Percentiles rank a stretch among this genome's conserved stretches.
Evolutionary conservation across 2,888 invertebrate genomes (phyloP).

Genomic region (Xestia xanthographa): DNA sequence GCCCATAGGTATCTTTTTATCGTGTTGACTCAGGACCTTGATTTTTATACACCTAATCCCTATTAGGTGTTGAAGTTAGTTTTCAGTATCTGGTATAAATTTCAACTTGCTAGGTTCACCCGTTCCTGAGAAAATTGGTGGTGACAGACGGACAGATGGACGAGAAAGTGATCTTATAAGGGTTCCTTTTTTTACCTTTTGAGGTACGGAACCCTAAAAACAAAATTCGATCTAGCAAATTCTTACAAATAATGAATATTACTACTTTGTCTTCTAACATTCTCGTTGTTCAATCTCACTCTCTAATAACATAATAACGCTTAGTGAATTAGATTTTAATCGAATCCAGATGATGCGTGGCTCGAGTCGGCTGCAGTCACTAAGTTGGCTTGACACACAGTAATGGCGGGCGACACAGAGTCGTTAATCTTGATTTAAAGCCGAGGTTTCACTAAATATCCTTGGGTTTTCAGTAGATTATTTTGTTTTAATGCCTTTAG

Average conservation of each 20-base stretch:
- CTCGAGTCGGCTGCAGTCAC: constrained; percentile 52
- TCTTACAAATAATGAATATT: not conserved
- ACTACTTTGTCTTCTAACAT: constrained; percentile 7
- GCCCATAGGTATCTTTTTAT: too few species aligned
- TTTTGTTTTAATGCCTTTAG: constrained; percentile 22
- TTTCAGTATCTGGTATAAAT: too few species aligned
- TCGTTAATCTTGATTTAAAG: constrained; percentile 68
- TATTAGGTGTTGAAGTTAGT: too few species aligned
- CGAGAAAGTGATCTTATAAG: too few species aligned
- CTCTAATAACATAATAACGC: constrained; percentile 47
- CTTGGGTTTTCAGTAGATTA: constrained; percentile 21
- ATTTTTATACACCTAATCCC: too few species aligned
- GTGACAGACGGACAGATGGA: too few species aligned
- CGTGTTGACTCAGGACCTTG: too few species aligned
- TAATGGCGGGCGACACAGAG: constrained; percentile 62
- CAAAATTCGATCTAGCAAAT: not conserved
- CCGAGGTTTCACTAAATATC: constrained; percentile 50
- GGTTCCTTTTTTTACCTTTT: too few species aligned
- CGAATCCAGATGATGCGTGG: constrained; percentile 63
- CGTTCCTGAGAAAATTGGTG: too few species aligned
- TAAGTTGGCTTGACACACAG: constrained; percentile 59
- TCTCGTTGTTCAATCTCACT: constrained; percentile 29
- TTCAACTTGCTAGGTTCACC: too few species aligned
- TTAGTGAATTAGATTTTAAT: constrained; percentile 69
- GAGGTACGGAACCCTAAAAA: too few species aligned